Base-by-base conservation (phyloP, 2,888 invertebrate species). In the Cosmia pyralina region DNA sequence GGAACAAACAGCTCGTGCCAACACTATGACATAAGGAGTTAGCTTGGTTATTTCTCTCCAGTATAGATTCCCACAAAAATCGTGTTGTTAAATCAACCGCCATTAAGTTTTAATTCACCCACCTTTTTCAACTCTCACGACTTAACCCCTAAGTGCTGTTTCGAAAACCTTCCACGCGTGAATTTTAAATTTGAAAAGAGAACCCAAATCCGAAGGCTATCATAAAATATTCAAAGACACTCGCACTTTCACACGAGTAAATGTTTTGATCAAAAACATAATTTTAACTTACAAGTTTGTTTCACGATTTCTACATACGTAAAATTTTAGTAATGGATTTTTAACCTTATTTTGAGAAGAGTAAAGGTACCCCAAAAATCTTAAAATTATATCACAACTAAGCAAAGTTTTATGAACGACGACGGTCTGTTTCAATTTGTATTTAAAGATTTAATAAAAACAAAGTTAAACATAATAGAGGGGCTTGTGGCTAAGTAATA, bases 201-300 rank as follows among this genome's bases (percentile, higher is more conserved):
- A 38, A 22, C 34, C 11, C 19, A 66, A 69, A 66, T n/a, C 53
- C 34, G n/a, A 58, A 58, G 19, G 46, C 13, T 52, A 11, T 63
- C 71, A 77, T 79, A 66, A 77, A 81, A 79, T 82, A 79, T 79
- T 82, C 82, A 79, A 48, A 53, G n/a, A 50, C 77, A 77, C 71
- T 63, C 53, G 17, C n/a, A 67, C 62, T 55, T 66, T 59, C 62
- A 66, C 58, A 66, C 38, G 44, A 41, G 44, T 66, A 81, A 63
- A 69, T 34, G 10, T 38, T 19, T 41, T 8, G 41, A 6, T 41
- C 41, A 38, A 38, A 38, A 4, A 38, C 38, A 38, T 38, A 38
- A 38, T 38, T 53, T 53, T 41, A 60, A n/a, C 70, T 44, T 38
- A 34, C 22, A 44, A 17, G 4, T 50, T 44, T 58, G 34, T 22